A percentile compares a stretch with the other conserved stretches of the same genome.
phyloP scores from a whole-genome alignment of 2,888 invertebrate species.

The Dolichomitus sp. region DNA sequence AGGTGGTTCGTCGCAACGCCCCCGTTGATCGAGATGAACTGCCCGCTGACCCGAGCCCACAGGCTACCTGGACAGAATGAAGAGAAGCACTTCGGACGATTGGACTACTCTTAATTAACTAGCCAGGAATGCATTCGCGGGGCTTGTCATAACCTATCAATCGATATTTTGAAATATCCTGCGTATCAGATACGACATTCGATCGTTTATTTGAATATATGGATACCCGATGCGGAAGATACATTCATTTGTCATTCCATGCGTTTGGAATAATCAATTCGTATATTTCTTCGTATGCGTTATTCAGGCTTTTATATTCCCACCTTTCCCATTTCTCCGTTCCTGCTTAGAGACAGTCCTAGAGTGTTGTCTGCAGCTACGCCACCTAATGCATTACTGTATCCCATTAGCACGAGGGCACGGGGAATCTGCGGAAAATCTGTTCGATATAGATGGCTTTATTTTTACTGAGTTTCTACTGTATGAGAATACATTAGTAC shows the following conservation, averaged over 20 bases:
- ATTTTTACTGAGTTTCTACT: too few relatives aligned
- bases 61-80: conserved; percentile 31
- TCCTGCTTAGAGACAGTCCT: too few relatives aligned
- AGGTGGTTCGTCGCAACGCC: conserved; percentile 28
- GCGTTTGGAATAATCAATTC: neutral
- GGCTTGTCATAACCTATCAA: neutral
- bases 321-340: too few relatives aligned
- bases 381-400: too few relatives aligned
- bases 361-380: too few relatives aligned
- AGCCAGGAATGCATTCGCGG: conserved; percentile 6
- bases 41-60: neutral
- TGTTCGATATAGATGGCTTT: too few relatives aligned
- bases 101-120: conserved; percentile 35
- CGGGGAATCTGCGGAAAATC: too few relatives aligned
- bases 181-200: neutral
- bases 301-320: too few relatives aligned
- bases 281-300: too few relatives aligned
- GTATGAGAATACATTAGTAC: too few relatives aligned
- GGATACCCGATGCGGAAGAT: too few relatives aligned
- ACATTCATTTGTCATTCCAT: neutral
- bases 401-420: too few relatives aligned
- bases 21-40: conserved; percentile 48
- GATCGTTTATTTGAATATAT: neutral
- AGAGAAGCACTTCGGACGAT: conserved; percentile 46
- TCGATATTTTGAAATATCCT: neutral